Base-by-base conservation (phyloP, 2,888 invertebrate species). In the Ametastegia equiseti region DNA sequence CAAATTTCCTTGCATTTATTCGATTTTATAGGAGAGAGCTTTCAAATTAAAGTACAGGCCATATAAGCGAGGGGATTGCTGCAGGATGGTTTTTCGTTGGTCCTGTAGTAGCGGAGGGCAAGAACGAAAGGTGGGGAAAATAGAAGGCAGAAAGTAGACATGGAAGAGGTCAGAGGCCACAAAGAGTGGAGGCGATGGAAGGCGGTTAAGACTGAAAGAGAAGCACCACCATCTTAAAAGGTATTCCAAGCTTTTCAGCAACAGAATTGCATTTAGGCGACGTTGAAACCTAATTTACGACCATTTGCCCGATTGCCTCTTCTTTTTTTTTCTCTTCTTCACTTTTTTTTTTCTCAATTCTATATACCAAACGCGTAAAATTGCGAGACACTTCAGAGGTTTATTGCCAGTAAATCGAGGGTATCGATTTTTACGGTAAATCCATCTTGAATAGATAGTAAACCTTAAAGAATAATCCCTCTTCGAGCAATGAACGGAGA, bases 291-390 rank as follows among this genome's bases (percentile, higher is more conserved):
- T 36, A 81, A 81, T 81, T 81, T 81, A 78, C 81, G 42, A 77
- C 78, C 81, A 81, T 81, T 65, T 65, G 77, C 77, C 71, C 81
- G 77, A 81, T 81, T 81, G 77, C 50, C 65, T 54, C 50, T 75
- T 54, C 36, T 13, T 33, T 19, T 9, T 33, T 75, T 1, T 9
- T 54, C 1, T 45, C 9, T 11, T 15, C n/a, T 71, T 30, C n/a
- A n/a, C 30, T 27, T 23, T 36, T 39, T 9, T n/a, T 47, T 30
- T 47, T 27, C 47, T 9, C 60, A 1, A 13, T 23, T 23, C 45
- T 54, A n/a, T 75, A 36, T 13, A 50, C 36, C n/a, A n/a, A 33
- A 23, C 36, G 27, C 54, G 75, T 54, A 75, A 75, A 75, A 54
- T 75, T 54, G 50, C 50, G 54, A 75, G 27, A 75, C 54, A 54